These are phyloP conservation scores for Tinea semifulvella DNA, from an alignment of 2,888 invertebrate species.

Conservation along the genomic window DNA sequence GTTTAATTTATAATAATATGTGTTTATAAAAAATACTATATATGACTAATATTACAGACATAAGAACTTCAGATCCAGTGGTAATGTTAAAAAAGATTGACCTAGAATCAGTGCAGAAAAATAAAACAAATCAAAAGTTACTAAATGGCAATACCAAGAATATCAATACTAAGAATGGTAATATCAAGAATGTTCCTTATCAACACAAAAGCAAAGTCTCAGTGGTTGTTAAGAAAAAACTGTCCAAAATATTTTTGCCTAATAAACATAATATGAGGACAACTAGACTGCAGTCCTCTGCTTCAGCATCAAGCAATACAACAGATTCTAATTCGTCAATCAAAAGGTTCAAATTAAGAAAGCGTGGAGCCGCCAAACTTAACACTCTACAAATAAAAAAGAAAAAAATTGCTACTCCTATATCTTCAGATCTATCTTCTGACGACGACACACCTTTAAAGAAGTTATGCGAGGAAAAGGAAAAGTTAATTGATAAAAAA, in stretches of 20 bases:
- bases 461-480: neutral
- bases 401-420: neutral
- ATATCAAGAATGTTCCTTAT: neutral
- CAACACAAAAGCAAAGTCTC: neutral
- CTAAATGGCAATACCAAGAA: neutral
- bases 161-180: no score
- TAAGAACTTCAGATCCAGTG: neutral
- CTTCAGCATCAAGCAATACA: neutral
- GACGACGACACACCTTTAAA: constrained; percentile 16
- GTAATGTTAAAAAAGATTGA: neutral
- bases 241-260: neutral
- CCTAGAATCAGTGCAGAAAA: neutral
- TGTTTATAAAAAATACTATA: no score
- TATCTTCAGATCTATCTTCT: constrained; percentile 13
- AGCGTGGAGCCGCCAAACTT: neutral
- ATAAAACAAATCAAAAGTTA: neutral
- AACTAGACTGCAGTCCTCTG: neutral
- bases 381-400: neutral
- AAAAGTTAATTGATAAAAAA: neutral
- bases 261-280: neutral
- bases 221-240: neutral
- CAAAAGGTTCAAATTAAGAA: neutral
- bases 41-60: constrained; percentile 2
- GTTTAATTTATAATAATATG: no score
- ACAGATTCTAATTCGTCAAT: neutral